These are phyloP conservation scores for Pipistrellus nathusii DNA, from an alignment of 2,797 vertebrate genomes.

Conservation along the genomic window DNA sequence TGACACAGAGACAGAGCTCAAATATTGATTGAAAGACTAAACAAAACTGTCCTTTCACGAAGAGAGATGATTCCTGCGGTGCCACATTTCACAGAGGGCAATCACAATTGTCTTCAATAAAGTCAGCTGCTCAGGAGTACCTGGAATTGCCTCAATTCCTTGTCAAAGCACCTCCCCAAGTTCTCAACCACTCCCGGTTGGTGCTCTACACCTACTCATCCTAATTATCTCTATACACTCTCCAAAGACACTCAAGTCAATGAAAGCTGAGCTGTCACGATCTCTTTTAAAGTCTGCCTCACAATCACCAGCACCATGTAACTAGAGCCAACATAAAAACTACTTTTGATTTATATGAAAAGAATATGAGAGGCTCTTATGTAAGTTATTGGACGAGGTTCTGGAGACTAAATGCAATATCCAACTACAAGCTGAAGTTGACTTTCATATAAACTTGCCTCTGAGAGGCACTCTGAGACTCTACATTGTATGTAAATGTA, in stretches of 20 bases:
- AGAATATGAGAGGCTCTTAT: background rate
- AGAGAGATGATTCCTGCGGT: background rate
- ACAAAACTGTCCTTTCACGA: background rate
- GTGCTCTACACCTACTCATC: background rate
- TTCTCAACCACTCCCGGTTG: background rate
- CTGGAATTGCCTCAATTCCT: background rate
- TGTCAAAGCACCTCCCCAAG: background rate
- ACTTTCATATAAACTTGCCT: background rate
- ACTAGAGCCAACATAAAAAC: constrained; percentile 38
- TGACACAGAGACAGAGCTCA: background rate
- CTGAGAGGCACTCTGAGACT: background rate
- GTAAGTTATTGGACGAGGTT: background rate
- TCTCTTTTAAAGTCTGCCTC: background rate
- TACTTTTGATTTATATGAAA: constrained; percentile 1
- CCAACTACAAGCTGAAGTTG: background rate
- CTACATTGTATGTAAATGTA: background rate
- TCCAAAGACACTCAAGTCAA: background rate
- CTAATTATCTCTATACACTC: background rate
- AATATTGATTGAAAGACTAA: constrained; percentile 12
- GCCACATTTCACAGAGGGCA: background rate
- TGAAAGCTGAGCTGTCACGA: background rate
- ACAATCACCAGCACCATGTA: background rate
- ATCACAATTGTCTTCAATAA: background rate
- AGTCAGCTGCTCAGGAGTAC: background rate
- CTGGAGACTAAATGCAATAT: background rate